Evolutionary conservation across 2,888 invertebrate species (phyloP).

Genomic region (Epinotia nisella): DNA sequence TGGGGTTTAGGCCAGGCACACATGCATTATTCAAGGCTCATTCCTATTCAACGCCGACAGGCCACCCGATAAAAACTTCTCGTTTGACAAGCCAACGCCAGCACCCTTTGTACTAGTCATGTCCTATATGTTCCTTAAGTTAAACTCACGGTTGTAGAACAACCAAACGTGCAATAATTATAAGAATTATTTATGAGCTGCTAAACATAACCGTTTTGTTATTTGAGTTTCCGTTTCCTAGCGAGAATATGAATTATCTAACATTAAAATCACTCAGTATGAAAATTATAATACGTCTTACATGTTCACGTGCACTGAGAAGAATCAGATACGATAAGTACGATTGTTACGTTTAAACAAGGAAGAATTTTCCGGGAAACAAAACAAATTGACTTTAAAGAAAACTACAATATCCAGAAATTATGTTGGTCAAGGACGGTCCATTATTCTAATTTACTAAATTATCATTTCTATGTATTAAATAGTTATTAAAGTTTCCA

Average conservation of each 20-base stretch:
- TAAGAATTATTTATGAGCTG: conserved; percentile 56
- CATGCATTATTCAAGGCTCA: conserved; percentile 83
- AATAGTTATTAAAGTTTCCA: too few relatives aligned
- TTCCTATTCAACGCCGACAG: conserved; percentile 83
- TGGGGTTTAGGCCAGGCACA: conserved; percentile 60
- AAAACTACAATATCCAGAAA: conserved; percentile 3
- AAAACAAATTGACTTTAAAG: not conserved
- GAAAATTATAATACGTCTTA: conserved; percentile 43
- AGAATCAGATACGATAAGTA: conserved; percentile 4
- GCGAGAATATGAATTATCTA: conserved; percentile 9
- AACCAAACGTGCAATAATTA: conserved; percentile 47
- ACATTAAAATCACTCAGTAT: conserved; percentile 20
- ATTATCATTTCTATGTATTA: too few relatives aligned
- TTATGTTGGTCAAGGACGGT: not conserved
- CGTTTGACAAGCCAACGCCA: conserved; percentile 83
- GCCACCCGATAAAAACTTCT: conserved; percentile 83
- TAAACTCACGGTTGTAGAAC: conserved; percentile 54
- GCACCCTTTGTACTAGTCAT: conserved; percentile 82
- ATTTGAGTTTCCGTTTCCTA: conserved; percentile 40
- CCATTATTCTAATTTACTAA: too few relatives aligned
- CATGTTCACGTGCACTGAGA: conserved; percentile 40
- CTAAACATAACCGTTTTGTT: conserved; percentile 45
- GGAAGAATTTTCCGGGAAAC: conserved; percentile 6
- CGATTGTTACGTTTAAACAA: conserved; percentile 13
- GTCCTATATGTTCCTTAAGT: conserved; percentile 56